These are phyloP conservation scores for Rhinoraja longicauda DNA, from an alignment of 2,797 vertebrate genomes.

Conservation along the genomic window DNA sequence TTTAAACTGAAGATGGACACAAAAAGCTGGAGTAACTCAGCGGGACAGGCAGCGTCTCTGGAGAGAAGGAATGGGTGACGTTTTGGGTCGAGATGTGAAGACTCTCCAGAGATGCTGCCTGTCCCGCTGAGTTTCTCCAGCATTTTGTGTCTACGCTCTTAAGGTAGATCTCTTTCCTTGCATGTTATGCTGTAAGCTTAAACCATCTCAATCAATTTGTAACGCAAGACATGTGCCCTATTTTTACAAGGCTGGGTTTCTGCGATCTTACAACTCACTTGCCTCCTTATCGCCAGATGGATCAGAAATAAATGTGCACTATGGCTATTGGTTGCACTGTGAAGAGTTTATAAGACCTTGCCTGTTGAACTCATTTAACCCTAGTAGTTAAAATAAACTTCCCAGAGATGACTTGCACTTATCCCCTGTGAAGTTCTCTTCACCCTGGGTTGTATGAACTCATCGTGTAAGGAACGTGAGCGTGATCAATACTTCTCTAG, in stretches of 20 bases:
- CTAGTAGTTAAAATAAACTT: conserved; percentile 60
- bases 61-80: no score
- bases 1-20: no score
- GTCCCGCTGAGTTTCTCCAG: no score
- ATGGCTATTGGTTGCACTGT: conserved; percentile 21
- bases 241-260: conserved; percentile 16
- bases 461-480: conserved; percentile 42
- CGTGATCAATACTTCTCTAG: conserved; percentile 59
- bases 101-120: no score
- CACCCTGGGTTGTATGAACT: conserved; percentile 52
- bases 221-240: conserved; percentile 28
- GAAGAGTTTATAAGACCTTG: conserved; percentile 45
- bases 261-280: background rate
- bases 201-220: background rate
- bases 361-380: conserved; percentile 54
- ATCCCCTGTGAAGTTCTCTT: conserved; percentile 56
- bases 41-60: no score
- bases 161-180: background rate
- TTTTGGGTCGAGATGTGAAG: no score
- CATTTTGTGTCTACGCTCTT: background rate
- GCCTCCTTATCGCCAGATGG: conserved; percentile 32
- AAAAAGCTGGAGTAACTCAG: no score
- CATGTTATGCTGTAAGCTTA: background rate
- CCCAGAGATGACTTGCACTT: conserved; percentile 58
- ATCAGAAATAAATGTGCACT: conserved; percentile 30